A percentile compares a stretch with the other conserved stretches of the same genome.
Evolutionary conservation across 1,140 invertebrate species (phyloP).

Genomic region (Heliconius himera): DNA sequence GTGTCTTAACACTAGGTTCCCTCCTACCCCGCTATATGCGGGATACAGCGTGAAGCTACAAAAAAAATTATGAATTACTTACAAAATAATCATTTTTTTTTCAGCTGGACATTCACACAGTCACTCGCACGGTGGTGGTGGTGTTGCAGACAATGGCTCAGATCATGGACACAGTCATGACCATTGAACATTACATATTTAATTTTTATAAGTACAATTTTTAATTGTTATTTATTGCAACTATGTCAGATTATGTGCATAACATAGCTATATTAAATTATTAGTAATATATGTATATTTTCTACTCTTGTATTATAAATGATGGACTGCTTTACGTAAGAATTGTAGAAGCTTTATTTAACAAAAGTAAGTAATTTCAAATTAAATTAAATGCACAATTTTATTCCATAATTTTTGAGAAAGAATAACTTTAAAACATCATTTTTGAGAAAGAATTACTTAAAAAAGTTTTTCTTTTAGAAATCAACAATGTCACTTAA

Average conservation of each 20-base stretch:
- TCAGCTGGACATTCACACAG: conserved; percentile 58
- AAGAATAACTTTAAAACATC: no score
- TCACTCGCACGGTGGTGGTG: conserved; percentile 43
- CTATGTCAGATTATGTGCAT: neutral
- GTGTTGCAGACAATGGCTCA: conserved; percentile 30
- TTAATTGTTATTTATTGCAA: conserved; percentile 3
- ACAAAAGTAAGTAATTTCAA: no score
- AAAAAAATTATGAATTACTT: neutral
- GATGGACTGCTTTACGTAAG: neutral
- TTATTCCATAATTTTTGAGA: no score
- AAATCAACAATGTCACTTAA: no score
- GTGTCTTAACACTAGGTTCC: no score
- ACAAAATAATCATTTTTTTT: conserved; percentile 39
- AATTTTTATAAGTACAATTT: neutral
- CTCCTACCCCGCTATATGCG: no score
- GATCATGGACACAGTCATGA: conserved; percentile 51
- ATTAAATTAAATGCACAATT: no score
- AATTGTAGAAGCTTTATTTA: neutral
- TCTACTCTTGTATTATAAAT: neutral
- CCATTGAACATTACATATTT: neutral
- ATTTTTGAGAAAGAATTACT: no score
- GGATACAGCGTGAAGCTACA: no score
- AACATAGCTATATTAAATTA: neutral
- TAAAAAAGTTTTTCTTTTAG: no score
- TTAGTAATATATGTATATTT: neutral